Base-by-base conservation (phyloP, 2,888 invertebrate genomes). In the Pemphredon lugubris region DNA sequence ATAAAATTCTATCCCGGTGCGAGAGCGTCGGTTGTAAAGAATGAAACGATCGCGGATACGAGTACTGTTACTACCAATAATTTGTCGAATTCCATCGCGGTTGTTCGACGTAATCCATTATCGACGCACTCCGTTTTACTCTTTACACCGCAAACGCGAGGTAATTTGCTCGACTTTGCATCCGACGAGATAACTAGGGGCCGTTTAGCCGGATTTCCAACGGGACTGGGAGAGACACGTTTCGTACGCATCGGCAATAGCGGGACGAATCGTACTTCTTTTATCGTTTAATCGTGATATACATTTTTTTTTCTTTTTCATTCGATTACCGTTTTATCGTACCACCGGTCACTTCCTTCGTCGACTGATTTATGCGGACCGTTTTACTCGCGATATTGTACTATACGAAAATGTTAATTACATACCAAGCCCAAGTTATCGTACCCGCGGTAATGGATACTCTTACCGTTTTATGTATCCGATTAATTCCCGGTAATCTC, bases 31-130 rank as follows among this genome's bases (percentile, higher is more conserved):
- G 39, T 44, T 42, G 42, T 51, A 39, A 50, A 47, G 58, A 11
- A 11, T 34, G 11, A 34, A 64, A 34, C 51, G 59, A 64, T 32
- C 57, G 18, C 37, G 18, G 18, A 55, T 44, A 53, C 30, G 39
- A 34, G 44, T 61, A 0, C 65, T 60, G 67, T 71, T 68, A 72
- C 34, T 55, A 54, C 18, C 50, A 30, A 68, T 70, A 65, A 73
- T 66, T 68, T 37, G 37, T 59, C 39, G 39, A 39, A 72, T 54
- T 64, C 34, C 63, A 50, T 37, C 37, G 57, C 16, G 48, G 18
- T 14, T 13, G 51, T 44, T 47, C 34, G 23, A 39, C 42, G 16
- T 32, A 50, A 73, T 73, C 53, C 53, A 61, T 70, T 65, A 69
- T 48, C 34, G 44, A 57, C 45, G 44, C 18, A n/a, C n/a, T 21